Evolutionary conservation across 2,888 invertebrate genomes (phyloP), one percentile per base, ranked within the genome.

Genomic region (Heliconius erato): DNA sequence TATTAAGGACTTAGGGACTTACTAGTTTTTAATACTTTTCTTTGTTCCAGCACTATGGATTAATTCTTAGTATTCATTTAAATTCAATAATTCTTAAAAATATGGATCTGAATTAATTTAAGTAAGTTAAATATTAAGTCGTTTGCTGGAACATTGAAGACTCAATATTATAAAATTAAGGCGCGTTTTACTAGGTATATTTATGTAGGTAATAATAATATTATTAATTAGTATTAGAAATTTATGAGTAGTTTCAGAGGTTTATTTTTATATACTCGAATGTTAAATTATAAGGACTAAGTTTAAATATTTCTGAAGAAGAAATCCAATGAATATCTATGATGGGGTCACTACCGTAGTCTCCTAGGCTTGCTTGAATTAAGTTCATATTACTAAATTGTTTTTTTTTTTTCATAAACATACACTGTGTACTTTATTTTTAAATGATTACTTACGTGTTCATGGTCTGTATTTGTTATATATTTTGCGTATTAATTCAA

Each of bases 241-340:
- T 35, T 76, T 63, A 76, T 63, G 35, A 63, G 16, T 76, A 76
- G 63, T 40, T 63, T 63, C 76, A 76, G 76, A 76, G 76, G 16
- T 76, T 76, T 76, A 76, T 76, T 76, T 76, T 76, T 76, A 76
- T 76, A 76, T 63, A 63, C n/a, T 16, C 35, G 35, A 19, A 76
- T n/a, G 26, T 40, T 76, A 26, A 40, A 63, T 63, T 63, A 32
- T 76, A 40, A 28, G 72, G 26, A 19, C 26, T 44, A 44, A 49
- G 16, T 72, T 72, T 26, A 72, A 26, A 49, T n/a, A 72, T 26
- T 44, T 44, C 16, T 40, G 40, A n/a, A 14, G 14, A n/a, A 49
- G 44, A 72, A 49, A 26, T 63, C 26, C 40, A 35, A 54, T 74
- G 19, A 49, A 32, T 14, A 19, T 26, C 28, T 54, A 54, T 32